These are phyloP conservation scores for Drosophila miranda DNA, from an alignment of 1,140 invertebrate species.

Conservation along the genomic window DNA sequence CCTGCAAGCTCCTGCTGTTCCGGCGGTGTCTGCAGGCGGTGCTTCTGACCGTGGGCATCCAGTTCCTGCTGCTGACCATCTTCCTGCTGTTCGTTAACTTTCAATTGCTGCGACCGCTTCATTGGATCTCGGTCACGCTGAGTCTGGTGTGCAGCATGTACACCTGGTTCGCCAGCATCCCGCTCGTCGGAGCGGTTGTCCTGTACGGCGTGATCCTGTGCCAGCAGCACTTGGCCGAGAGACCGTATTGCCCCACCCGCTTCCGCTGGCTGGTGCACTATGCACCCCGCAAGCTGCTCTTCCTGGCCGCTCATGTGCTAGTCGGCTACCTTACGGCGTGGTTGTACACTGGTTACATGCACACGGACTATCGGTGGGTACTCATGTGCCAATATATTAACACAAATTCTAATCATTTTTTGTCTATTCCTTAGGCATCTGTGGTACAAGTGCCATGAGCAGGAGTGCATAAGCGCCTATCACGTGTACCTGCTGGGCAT, in stretches of 20 bases:
- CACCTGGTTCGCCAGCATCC: conserved; percentile 84
- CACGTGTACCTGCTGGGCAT: conserved; percentile 86
- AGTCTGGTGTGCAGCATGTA: conserved; percentile 83
- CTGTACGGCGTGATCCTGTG: conserved; percentile 85
- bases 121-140: conserved; percentile 83
- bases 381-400: neutral
- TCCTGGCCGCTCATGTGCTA: conserved; percentile 83
- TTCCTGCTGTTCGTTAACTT: conserved; percentile 84
- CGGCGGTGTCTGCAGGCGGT: conserved; percentile 62
- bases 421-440: conserved; percentile 38
- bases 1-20: conserved; percentile 49
- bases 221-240: conserved; percentile 84
- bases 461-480: conserved; percentile 83
- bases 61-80: conserved; percentile 82
- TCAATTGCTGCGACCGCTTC: conserved; percentile 83
- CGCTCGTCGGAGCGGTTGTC: conserved; percentile 83
- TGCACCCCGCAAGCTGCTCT: conserved; percentile 56
- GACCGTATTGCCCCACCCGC: conserved; percentile 83
- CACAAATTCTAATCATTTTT: neutral
- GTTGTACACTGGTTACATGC: conserved; percentile 84
- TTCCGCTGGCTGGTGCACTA: conserved; percentile 82
- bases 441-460: conserved; percentile 52
- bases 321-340: conserved; percentile 84
- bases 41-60: conserved; percentile 57
- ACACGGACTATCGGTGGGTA: conserved; percentile 82